Percentiles rank a stretch among this genome's conserved stretches.
Evolutionary conservation across 1,140 invertebrate species (phyloP).

Genomic region (Asobara japonica): DNA sequence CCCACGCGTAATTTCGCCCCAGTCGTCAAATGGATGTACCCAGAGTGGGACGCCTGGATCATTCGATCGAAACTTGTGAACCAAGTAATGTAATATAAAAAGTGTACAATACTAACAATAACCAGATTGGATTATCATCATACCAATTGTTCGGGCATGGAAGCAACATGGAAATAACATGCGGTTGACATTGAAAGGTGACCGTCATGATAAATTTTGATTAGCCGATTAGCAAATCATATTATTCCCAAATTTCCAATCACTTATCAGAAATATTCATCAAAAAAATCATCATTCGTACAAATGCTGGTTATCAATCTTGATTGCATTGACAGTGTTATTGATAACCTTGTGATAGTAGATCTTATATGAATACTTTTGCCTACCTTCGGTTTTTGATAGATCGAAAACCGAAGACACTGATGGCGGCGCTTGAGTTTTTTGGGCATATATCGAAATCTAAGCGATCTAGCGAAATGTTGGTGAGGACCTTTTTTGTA

Average conservation of each 20-base stretch:
- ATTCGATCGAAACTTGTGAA: not conserved
- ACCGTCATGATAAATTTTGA: constrained; percentile 1
- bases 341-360: too few species aligned
- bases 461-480: too few species aligned
- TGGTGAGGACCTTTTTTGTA: too few species aligned
- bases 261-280: too few species aligned
- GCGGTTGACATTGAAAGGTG: constrained; percentile 3
- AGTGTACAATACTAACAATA: not conserved
- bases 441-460: too few species aligned
- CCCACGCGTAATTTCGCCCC: not conserved
- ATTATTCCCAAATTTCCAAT: not conserved
- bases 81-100: not conserved
- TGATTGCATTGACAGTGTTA: not conserved
- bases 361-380: too few species aligned
- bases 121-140: not conserved
- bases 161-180: too few species aligned
- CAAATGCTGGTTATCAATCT: not conserved
- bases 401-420: too few species aligned
- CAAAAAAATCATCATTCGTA: not conserved
- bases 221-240: not conserved
- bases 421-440: not conserved
- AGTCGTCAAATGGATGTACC: not conserved
- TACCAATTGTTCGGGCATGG: not conserved
- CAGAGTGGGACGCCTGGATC: not conserved
- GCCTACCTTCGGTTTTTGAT: too few species aligned